Base-by-base conservation (phyloP, 2,797 vertebrate species). In the Prunella strophiata region DNA sequence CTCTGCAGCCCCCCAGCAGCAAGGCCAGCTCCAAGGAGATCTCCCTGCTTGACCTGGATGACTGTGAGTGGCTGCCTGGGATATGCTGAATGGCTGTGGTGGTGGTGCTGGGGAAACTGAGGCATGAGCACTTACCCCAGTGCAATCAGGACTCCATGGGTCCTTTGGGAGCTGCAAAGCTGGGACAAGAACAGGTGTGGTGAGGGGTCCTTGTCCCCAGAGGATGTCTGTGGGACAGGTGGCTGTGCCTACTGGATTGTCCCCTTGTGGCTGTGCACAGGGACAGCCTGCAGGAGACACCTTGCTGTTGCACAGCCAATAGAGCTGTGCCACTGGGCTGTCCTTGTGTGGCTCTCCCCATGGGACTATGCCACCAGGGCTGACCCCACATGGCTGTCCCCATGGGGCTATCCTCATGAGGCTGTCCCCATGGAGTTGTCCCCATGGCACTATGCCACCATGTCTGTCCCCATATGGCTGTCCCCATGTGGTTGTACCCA, bases 1-100 rank as follows among this genome's bases (percentile, higher is more conserved):
- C 48, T 4, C 84, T 62, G 20, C 94, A 99, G 99, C 93, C 94
- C 13, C 89, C 97, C 52, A 97, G 97, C 65, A 96, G 98, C 62
- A 99, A 98, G 92, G 95, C 97, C 0, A 95, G 98, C 42, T 94
- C 95, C 98, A 98, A 99, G 95, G 99, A 99, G 97, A 98, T 99
- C 98, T 99, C 99, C 77, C 97, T 99, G 72, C 98, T 99, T 1
- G 99, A 99, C 94, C 98, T 99, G 26, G 99, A 99, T 91, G 99
- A 99, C 78, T 99, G 99, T 99, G 97, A 99, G 99, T 98, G 32
- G 58, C 81, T 40, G 18, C n/a, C 5, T 0, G 1, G 50, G 80
- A 50, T 43, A 58, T 0, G 0, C 0, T n/a, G 0, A 81, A 57
- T 18, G 29, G 50, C 30, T 0, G 0, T 38, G 4, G 2, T 1